Evolutionary conservation across 2,888 invertebrate genomes (phyloP), one percentile per base, ranked within the genome.

Genomic region (Herminia tarsipennalis): DNA sequence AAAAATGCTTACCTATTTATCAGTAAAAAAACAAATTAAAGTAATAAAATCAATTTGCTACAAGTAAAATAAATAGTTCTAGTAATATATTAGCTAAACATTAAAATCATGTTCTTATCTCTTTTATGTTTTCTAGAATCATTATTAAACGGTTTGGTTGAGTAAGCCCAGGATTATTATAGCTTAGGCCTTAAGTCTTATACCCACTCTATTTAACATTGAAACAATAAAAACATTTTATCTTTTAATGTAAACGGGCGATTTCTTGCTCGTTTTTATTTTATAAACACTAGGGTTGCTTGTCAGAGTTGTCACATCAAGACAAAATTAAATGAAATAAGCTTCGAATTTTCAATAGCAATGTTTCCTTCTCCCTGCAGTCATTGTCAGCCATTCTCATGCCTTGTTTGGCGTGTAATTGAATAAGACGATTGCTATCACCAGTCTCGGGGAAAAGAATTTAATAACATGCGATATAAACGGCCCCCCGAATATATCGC

Each of bases 391-490:
- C 80, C 76, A 81, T 85, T 85, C 77, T 77, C 78, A 82, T 80
- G 83, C 82, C 78, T 80, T 81, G 78, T 84, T 84, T 78, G 78
- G 77, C 81, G 76, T 81, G 85, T 86, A 88, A 88, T 89, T 88
- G 84, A 86, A 87, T 85, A 77, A 84, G 81, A 82, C 83, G 84
- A 86, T 87, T 85, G 86, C 83, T 82, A 86, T 86, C 80, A 78
- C 78, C 75, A 77, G 78, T 73, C 74, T 66, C 68, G 70, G 71
- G 76, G 76, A 78, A 86, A 88, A 86, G 83, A 89, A 90, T 89
- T 89, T 88, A 89, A 90, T 89, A 89, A 87, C 79, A 83, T 71
- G 70, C 70, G 75, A 76, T 76, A 78, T 79, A 80, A 78, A 71
- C 66, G 72, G 70, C 62, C 65, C 51, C 43, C 51, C 69, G 64